These are phyloP conservation scores for Aradophagus sp. DNA, from an alignment of 1,140 invertebrate species.

Conservation along the genomic window DNA sequence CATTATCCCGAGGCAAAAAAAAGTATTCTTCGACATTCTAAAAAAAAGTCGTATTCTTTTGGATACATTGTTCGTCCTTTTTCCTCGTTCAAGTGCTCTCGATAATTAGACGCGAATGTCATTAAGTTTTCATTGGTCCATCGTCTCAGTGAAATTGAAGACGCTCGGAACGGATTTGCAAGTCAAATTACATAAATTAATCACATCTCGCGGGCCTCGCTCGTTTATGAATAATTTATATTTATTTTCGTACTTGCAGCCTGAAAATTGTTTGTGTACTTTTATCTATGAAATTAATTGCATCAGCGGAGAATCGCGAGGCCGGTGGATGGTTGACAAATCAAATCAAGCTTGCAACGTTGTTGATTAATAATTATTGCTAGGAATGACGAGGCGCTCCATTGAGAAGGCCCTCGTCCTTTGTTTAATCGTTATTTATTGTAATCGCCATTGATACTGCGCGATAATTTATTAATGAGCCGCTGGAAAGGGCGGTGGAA, in stretches of 20 bases:
- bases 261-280: conserved; percentile 46
- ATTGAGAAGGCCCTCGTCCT: conserved; percentile 12
- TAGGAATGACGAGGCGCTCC: background rate
- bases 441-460: conserved; percentile 21
- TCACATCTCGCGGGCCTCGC: conserved; percentile 48
- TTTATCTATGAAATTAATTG: conserved; percentile 47
- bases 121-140: conserved; percentile 51
- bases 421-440: conserved; percentile 39
- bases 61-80: no score
- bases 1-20: no score
- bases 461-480: conserved; percentile 26
- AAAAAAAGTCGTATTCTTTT: no score
- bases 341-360: conserved; percentile 33
- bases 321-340: conserved; percentile 34
- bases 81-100: no score
- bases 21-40: no score
- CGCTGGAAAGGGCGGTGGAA: conserved; percentile 11
- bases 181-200: conserved; percentile 52
- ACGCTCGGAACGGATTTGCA: conserved; percentile 50
- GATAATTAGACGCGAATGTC: conserved; percentile 46
- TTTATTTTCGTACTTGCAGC: conserved; percentile 38
- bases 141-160: conserved; percentile 45
- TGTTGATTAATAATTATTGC: conserved; percentile 31
- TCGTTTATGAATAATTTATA: conserved; percentile 55
- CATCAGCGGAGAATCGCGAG: conserved; percentile 23